A percentile compares a stretch with the other conserved stretches of the same genome.
These are phyloP conservation scores for Spicauda simplicius DNA, from an alignment of 2,888 invertebrate genomes.

Conservation along the genomic window DNA sequence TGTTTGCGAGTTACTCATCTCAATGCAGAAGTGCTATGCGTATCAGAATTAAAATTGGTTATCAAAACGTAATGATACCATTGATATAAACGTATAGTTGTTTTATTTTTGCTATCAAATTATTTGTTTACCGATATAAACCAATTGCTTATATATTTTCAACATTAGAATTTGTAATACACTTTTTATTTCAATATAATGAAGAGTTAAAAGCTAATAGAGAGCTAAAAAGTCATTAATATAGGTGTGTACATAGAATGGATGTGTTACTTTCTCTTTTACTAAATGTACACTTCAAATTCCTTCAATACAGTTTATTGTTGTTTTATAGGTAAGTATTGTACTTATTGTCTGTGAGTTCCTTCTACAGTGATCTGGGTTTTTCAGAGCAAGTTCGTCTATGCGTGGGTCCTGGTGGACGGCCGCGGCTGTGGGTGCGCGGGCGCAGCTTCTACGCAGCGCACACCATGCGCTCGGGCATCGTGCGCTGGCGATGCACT, in stretches of 20 bases:
- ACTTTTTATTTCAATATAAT: no score
- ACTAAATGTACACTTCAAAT: neutral
- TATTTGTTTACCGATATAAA: neutral
- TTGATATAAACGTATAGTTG: slow-evolving; percentile 8
- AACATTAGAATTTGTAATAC: no score
- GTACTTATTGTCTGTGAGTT: neutral
- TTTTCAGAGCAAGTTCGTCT: slow-evolving; percentile 71
- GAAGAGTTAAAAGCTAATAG: no score
- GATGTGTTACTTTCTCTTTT: neutral
- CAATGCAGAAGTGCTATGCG: slow-evolving; percentile 1
- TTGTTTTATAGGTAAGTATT: neutral
- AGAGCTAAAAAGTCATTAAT: neutral
- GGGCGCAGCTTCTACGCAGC: slow-evolving; percentile 81
- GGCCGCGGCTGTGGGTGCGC: slow-evolving; percentile 78
- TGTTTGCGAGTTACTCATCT: neutral
- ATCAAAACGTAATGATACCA: neutral
- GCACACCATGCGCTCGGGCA: slow-evolving; percentile 79
- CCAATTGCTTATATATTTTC: no score
- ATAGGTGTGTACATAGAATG: neutral
- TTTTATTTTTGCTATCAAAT: neutral
- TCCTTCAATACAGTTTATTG: neutral
- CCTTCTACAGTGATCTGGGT: slow-evolving; percentile 37
- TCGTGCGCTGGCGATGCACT: slow-evolving; percentile 80
- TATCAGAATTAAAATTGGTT: slow-evolving; percentile 3
- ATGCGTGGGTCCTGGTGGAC: slow-evolving; percentile 77